Percentiles rank a stretch among this genome's conserved stretches.
Evolutionary conservation across 2,113 vertebrate genomes (phyloP).

Genomic region (Halichoeres trimaculatus): DNA sequence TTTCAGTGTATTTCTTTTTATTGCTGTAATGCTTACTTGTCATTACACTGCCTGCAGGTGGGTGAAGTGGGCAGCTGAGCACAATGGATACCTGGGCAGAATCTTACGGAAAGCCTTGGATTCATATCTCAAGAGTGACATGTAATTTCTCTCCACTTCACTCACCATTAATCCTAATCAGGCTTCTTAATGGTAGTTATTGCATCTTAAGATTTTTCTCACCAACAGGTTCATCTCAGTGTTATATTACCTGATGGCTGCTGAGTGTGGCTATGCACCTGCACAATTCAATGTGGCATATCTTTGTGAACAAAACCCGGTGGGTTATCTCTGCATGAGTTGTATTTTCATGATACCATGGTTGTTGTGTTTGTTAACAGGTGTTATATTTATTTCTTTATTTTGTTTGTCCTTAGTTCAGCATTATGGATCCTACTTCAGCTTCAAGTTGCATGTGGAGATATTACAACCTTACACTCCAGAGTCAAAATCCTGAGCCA

Average conservation of each 20-base stretch:
- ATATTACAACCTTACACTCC: slow-evolving; percentile 84
- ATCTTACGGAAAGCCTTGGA: slow-evolving; percentile 81
- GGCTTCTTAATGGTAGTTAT: neutral
- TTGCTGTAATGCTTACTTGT: neutral
- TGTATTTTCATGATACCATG: neutral
- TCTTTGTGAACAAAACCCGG: slow-evolving; percentile 82
- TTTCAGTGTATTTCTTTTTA: neutral
- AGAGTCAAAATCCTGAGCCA: slow-evolving; percentile 71
- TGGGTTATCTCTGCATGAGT: slow-evolving; percentile 59
- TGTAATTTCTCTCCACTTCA: slow-evolving; percentile 63
- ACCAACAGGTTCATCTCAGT: slow-evolving; percentile 78
- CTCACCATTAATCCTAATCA: slow-evolving; percentile 4
- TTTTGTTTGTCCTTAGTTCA: slow-evolving; percentile 56
- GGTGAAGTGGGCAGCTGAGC: slow-evolving; percentile 84
- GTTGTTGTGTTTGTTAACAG: neutral
- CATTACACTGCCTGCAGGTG: slow-evolving; percentile 73
- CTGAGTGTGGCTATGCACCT: slow-evolving; percentile 80
- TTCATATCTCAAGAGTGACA: slow-evolving; percentile 78
- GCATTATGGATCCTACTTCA: slow-evolving; percentile 69
- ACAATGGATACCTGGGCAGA: slow-evolving; percentile 84
- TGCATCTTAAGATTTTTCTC: neutral
- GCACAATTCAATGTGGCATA: slow-evolving; percentile 85
- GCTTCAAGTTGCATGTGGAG: slow-evolving; percentile 73
- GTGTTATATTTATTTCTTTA: neutral
- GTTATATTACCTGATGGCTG: slow-evolving; percentile 81